A percentile compares a stretch with the other conserved stretches of the same genome.
Conservation (phyloP, 1,140 invertebrate species). For the Tribolium madens region DNA sequence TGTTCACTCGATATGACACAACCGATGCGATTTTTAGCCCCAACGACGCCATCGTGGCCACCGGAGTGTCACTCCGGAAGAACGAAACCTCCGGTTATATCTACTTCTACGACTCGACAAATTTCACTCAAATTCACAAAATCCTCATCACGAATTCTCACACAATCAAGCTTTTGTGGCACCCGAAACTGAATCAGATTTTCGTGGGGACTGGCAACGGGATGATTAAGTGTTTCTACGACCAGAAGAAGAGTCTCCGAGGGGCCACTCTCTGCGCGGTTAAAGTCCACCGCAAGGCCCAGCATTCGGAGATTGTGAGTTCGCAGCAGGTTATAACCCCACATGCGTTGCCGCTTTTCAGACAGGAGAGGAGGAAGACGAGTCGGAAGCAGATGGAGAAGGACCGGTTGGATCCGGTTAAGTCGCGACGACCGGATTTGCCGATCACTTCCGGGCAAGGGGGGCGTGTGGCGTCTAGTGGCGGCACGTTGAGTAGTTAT, state of each 20-base stretch:
- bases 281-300: constrained; percentile 83
- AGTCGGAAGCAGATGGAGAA: constrained; percentile 93
- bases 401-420: constrained; percentile 90
- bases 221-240: constrained; percentile 90
- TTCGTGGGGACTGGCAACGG: constrained; percentile 95
- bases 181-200: constrained; percentile 97
- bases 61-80: constrained; percentile 85
- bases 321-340: constrained; percentile 97
- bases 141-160: constrained; percentile 84
- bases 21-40: constrained; percentile 97
- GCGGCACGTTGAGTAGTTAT: constrained; percentile 96
- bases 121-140: constrained; percentile 80
- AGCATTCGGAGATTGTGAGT: constrained; percentile 87
- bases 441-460: constrained; percentile 94
- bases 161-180: constrained; percentile 93
- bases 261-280: constrained; percentile 93
- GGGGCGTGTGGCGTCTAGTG: constrained; percentile 94
- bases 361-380: constrained; percentile 91
- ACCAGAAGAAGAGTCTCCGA: constrained; percentile 84
- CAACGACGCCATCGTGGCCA: constrained; percentile 89
- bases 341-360: constrained; percentile 95
- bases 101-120: constrained; percentile 85
- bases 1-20: constrained; percentile 90
- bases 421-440: constrained; percentile 93
- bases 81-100: constrained; percentile 79